Evolutionary conservation across 2,113 vertebrate species (phyloP).

Genomic region (Athene cunicularia): DNA sequence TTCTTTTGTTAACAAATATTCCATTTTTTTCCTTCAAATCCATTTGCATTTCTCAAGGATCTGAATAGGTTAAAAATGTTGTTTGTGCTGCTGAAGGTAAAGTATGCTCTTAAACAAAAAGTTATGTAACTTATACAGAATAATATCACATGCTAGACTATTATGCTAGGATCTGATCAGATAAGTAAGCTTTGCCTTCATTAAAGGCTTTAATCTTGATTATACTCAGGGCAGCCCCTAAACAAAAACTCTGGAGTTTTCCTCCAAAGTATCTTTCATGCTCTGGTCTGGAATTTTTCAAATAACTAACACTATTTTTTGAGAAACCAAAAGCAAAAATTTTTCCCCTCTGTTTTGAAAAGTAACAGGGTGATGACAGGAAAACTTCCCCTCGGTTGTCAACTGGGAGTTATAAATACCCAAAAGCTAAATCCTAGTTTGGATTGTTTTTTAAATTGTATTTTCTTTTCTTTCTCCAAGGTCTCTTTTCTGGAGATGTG

Average conservation of each 20-base stretch:
- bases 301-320: neutral
- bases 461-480: slow-evolving; percentile 25
- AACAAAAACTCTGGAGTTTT: slow-evolving; percentile 15
- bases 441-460: neutral
- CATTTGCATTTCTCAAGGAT: neutral
- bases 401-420: neutral
- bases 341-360: neutral
- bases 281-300: slow-evolving; percentile 31
- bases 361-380: neutral
- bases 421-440: neutral
- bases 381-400: neutral
- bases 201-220: slow-evolving; percentile 65
- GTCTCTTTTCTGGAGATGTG: slow-evolving; percentile 7
- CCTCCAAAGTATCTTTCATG: slow-evolving; percentile 8
- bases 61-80: slow-evolving; percentile 44
- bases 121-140: slow-evolving; percentile 48
- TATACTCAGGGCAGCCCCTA: neutral
- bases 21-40: neutral
- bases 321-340: slow-evolving; percentile 5
- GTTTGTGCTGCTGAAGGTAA: slow-evolving; percentile 4
- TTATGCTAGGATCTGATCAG: slow-evolving; percentile 58
- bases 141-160: slow-evolving; percentile 42
- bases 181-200: slow-evolving; percentile 59
- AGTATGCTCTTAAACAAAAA: slow-evolving; percentile 16
- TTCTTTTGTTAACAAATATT: slow-evolving; percentile 12